A percentile compares a stretch with the other conserved stretches of the same genome.
Conservation (phyloP, 2,113 vertebrate species). For the Otus sunia region DNA sequence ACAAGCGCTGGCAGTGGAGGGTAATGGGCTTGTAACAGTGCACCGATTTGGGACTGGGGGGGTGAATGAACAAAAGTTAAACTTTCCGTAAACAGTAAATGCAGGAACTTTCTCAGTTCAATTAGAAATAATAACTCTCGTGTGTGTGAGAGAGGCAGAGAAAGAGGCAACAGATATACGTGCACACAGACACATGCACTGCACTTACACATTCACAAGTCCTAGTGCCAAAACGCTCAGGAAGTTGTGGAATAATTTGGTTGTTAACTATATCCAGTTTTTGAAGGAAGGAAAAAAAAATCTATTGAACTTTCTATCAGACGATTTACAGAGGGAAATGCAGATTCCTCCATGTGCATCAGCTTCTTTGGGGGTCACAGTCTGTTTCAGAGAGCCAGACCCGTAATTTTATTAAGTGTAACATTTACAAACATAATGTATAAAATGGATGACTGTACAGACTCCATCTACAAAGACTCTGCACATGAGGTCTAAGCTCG, state of each 20-base stretch:
- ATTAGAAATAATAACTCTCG: not conserved
- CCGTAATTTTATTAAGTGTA: constrained; percentile 8
- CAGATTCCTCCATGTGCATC: not conserved
- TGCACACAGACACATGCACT: not conserved
- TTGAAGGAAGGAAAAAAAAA: not conserved
- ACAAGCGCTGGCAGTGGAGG: not conserved
- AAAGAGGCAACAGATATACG: not conserved
- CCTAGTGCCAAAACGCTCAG: not conserved
- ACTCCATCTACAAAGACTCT: not conserved
- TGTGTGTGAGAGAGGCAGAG: not conserved
- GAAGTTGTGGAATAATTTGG: not conserved
- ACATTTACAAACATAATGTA: not conserved
- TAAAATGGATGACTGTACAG: constrained; percentile 24
- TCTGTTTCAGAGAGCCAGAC: not conserved
- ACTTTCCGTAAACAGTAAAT: not conserved
- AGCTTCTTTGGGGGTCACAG: constrained; percentile 4
- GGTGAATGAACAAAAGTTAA: not conserved
- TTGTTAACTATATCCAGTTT: not conserved
- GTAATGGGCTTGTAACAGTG: not conserved
- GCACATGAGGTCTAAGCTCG: not conserved
- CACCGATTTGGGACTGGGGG: not conserved
- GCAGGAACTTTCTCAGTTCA: not conserved
- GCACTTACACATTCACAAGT: not conserved
- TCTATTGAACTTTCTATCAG: not conserved
- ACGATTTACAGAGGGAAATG: not conserved